Evolutionary conservation across 2,797 vertebrate species (phyloP), one percentile per base, ranked within the genome.

Genomic region (Cynopterus sphinx): DNA sequence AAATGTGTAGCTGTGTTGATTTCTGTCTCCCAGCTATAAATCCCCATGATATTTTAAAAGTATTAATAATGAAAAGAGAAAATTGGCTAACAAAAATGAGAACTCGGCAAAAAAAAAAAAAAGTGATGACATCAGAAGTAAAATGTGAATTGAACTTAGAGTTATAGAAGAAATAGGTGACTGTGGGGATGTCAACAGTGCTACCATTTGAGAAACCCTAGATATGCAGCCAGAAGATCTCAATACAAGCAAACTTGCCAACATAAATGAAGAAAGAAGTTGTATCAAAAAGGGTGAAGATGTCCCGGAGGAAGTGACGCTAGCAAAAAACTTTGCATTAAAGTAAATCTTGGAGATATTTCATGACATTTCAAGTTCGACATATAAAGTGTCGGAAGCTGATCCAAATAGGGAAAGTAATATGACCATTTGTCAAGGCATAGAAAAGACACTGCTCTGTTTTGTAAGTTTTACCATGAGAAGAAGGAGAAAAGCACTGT

Each of bases 121-220:
- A 79, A 39, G 68, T 55, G 19, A 87, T 79, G n/a, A 57, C 17
- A n/a, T 1, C 74, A 57, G 55, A 84, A 83, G 31, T 61, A 55
- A 92, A 53, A 94, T 61, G 82, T 11, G 26, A 95, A 90, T 46
- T n/a, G 39, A 82, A 90, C 9, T 43, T 73, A 86, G 49, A 63
- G 78, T 74, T 49, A 31, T 1, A 53, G 63, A 77, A 51, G 19
- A 90, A 68, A 79, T 41, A 41, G 2, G 22, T 26, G 24, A 57
- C 22, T 33, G 8, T 51, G 41, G 53, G 36, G 16, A 53, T 49
- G 31, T 33, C 43, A 31, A 15, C 17, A 51, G 4, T 13, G 28
- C 8, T 68, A 63, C 39, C 28, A 12, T 70, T 67, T 5, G 6
- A 87, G 57, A 77, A 26, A 65, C 6, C 41, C 24, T 4, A 31